These are phyloP conservation scores for Lasioglossum calceatum DNA, from an alignment of 2,888 invertebrate species.

Conservation along the genomic window DNA sequence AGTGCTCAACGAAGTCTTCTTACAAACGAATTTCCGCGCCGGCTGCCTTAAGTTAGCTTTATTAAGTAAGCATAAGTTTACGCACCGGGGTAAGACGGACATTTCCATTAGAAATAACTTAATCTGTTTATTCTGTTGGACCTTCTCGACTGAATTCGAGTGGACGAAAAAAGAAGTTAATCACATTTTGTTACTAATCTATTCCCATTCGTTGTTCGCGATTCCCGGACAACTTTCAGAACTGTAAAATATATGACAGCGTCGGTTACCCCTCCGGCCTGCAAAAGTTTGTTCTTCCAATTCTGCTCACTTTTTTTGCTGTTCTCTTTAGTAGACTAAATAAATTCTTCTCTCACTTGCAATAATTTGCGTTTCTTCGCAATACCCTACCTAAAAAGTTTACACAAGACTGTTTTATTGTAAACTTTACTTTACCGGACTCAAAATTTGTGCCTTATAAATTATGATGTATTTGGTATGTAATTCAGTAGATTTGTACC, in stretches of 20 bases:
- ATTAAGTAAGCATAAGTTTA: slow-evolving; percentile 58
- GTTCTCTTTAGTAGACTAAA: neutral
- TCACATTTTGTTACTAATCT: neutral
- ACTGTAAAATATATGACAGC: neutral
- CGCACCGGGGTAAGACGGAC: slow-evolving; percentile 13
- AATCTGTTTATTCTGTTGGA: slow-evolving; percentile 19
- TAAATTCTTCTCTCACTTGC: neutral
- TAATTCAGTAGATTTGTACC: no score
- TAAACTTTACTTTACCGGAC: no score
- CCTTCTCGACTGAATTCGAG: neutral
- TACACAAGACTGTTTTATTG: neutral
- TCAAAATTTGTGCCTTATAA: no score
- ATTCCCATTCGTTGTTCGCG: neutral
- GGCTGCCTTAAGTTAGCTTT: slow-evolving; percentile 49
- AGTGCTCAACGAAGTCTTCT: slow-evolving; percentile 41
- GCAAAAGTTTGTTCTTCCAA: neutral
- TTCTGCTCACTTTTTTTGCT: neutral
- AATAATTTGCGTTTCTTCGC: neutral
- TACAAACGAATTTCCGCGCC: slow-evolving; percentile 25
- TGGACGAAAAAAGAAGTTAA: neutral
- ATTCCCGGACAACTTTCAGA: neutral
- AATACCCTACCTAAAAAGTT: neutral
- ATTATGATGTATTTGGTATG: no score
- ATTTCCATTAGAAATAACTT: slow-evolving; percentile 27
- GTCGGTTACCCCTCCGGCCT: neutral